Percentiles rank a stretch among this genome's conserved stretches.
These are phyloP conservation scores for Centrocercus urophasianus DNA, from an alignment of 2,113 vertebrate species.

Conservation along the genomic window DNA sequence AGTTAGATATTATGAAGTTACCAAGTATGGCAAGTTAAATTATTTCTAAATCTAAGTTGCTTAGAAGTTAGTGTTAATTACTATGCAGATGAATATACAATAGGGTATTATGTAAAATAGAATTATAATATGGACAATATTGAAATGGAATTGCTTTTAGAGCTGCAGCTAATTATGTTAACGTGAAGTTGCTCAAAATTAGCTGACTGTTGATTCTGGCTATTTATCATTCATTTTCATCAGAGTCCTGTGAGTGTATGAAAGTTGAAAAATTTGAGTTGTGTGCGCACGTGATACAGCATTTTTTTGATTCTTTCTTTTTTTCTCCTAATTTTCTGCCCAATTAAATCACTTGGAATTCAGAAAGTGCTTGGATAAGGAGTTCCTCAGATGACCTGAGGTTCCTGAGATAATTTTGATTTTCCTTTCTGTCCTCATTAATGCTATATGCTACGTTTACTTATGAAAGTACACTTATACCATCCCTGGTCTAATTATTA, in stretches of 20 bases:
- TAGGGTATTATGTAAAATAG: background rate
- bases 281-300: background rate
- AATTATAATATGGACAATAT: background rate
- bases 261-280: background rate
- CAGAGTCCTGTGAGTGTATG: background rate
- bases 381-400: background rate
- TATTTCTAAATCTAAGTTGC: slow-evolving; percentile 44
- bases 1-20: background rate
- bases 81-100: background rate
- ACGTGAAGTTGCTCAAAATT: slow-evolving; percentile 22
- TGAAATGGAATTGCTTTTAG: slow-evolving; percentile 13
- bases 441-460: background rate
- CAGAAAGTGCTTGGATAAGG: background rate
- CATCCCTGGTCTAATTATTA: background rate
- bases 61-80: slow-evolving; percentile 40
- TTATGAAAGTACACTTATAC: background rate
- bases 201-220: slow-evolving; percentile 31
- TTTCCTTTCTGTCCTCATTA: background rate
- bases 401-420: background rate
- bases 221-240: background rate
- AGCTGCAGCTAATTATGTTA: slow-evolving; percentile 39
- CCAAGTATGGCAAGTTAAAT: slow-evolving; percentile 6
- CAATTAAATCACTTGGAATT: background rate
- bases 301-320: background rate
- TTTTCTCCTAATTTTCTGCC: background rate